Evolutionary conservation across 2,888 invertebrate genomes (phyloP).

Genomic region (Nysson spinosus): DNA sequence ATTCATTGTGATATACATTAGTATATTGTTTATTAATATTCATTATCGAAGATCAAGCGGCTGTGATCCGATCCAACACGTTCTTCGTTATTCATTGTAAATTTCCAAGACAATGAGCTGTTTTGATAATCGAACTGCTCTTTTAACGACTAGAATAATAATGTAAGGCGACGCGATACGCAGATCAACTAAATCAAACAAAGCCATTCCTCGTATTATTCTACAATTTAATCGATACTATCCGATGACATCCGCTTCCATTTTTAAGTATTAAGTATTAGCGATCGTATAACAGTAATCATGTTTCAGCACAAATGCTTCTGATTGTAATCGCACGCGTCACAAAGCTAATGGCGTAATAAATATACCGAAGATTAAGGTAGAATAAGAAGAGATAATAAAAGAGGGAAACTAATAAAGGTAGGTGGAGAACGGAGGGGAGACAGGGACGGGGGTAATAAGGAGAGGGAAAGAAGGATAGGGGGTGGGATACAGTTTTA

Average conservation of each 20-base stretch:
- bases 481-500: constrained; percentile 50
- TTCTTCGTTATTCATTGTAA: neutral
- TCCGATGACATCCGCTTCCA: neutral
- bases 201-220: constrained; percentile 28
- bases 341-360: neutral
- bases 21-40: too few species aligned
- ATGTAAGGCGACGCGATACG: constrained; percentile 20
- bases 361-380: too few species aligned
- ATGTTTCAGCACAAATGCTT: neutral
- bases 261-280: constrained; percentile 6
- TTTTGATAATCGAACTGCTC: constrained; percentile 31
- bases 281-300: neutral
- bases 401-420: neutral
- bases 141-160: constrained; percentile 23
- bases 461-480: constrained; percentile 25
- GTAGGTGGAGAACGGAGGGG: neutral
- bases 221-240: constrained; percentile 23
- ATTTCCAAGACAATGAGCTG: constrained; percentile 31
- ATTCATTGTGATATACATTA: too few species aligned
- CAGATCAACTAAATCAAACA: constrained; percentile 34
- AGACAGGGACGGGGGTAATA: neutral
- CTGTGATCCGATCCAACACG: neutral
- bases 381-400: too few species aligned
- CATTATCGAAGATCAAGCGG: too few species aligned
- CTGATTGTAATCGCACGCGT: neutral